Base-by-base conservation (phyloP, 2,113 vertebrate species). In the Oreochromis tanganicae region DNA sequence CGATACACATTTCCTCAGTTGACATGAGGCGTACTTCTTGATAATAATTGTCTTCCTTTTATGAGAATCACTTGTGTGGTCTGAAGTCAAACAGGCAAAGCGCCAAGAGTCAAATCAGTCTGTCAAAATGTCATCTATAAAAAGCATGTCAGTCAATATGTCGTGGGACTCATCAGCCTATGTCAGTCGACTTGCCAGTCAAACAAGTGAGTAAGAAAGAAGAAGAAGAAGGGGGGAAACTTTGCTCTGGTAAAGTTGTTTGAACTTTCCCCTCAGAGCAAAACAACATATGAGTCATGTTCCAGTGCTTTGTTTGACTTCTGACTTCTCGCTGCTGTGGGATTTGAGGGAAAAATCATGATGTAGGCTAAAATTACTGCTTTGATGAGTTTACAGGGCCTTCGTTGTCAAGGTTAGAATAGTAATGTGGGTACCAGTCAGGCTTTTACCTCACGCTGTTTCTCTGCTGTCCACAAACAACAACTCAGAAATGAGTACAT, bases 1-100 rank as follows among this genome's bases (percentile, higher is more conserved):
- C 4, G 24, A 50, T 61, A 59, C 80, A 88, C 66, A 85, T 93
- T 93, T 89, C 83, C 85, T 80, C 81, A 73, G 55, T 34, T 85
- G 57, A 91, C 66, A 88, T 10, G 80, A 43, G 38, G 59, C n/a
- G 0, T 14, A 82, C 13, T 61, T 36, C 78, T 3, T 83, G 85
- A 87, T 89, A 90, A 86, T 16, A 38, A 43, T 13, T 48, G 63
- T 63, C 81, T 88, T 85, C 55, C 43, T 41, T 84, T 73, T 19
- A 19, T 57, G 82, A 19, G 41, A 88, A 63, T 92, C 82, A 36
- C 80, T 68, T 82, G 43, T 81, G 36, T 52, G 55, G 71, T 43
- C 50, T 78, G 50, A 83, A 83, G 56, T 75, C 34, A 56, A 85
- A 82, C 14, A 36, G 61, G 5, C 43, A 81, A 48, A 24, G 46